Evolutionary conservation across 2,797 vertebrate species (phyloP).

Genomic region (Amazona finschi): DNA sequence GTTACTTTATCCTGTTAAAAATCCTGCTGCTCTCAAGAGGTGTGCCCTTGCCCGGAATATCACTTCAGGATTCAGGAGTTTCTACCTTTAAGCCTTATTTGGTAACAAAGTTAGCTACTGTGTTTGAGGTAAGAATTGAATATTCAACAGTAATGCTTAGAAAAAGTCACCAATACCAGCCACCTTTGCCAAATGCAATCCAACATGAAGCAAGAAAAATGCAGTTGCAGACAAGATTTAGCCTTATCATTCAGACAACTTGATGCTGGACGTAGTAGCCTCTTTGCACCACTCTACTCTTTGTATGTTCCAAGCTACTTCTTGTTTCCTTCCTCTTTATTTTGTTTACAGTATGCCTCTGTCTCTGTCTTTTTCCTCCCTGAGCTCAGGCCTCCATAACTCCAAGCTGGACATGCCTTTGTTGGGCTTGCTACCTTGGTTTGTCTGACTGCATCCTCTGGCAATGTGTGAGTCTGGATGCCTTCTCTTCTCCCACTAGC

Average conservation of each 20-base stretch:
- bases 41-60: accelerated
- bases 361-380: not conserved
- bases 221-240: not conserved
- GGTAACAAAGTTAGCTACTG: not conserved
- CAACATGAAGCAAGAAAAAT: not conserved
- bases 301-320: not conserved
- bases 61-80: not conserved
- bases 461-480: not conserved
- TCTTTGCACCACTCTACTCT: not conserved
- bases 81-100: not conserved
- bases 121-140: not conserved
- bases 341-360: not conserved
- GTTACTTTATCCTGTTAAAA: not conserved
- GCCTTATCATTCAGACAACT: not conserved
- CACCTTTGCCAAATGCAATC: not conserved
- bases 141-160: not conserved
- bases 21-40: not conserved
- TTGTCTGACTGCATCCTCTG: not conserved
- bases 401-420: not conserved
- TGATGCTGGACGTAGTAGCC: not conserved
- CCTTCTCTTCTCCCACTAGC: not conserved
- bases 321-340: not conserved
- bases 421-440: not conserved
- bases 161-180: not conserved
- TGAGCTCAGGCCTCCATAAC: not conserved